Base-by-base conservation (phyloP, 2,888 invertebrate species). In the Nymphalis polychloros region DNA sequence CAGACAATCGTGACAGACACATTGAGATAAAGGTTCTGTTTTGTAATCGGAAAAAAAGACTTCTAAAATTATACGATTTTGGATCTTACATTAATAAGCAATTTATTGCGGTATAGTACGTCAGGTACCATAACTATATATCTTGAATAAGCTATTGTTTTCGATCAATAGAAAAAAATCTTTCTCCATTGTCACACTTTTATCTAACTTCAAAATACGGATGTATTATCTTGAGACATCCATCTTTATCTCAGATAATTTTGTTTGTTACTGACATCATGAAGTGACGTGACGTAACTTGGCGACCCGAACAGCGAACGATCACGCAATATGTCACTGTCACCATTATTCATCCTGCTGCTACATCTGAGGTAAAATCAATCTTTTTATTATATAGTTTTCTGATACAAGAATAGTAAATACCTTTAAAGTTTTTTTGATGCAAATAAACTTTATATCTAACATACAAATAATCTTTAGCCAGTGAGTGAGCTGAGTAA, bases 291-390 rank as follows among this genome's bases (percentile, higher is more conserved):
- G 60, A n/a, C 47, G 52, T 55, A 65, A 68, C 63, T 69, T 69
- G 57, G 63, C 50, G 57, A 57, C 57, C 52, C 49, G 31, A 47
- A 48, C 67, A 64, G 17, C 67, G 61, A 63, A 41, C 69, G 69
- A 64, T 63, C 69, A 59, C 52, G 64, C 63, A 47, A 72, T 72
- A 71, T 52, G 68, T 72, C 72, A 72, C 64, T 70, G 68, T 71
- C 70, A 31, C 62, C 70, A 64, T 72, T 72, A 72, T 62, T 72
- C 68, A 72, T 70, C 60, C 61, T 55, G 48, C 53, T 66, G 52
- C 52, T 41, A 62, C 64, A 67, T 70, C 72, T 62, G 49, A 67
- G 69, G 55, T 64, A 64, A 23, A 67, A 66, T 70, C 60, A 70
- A 67, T 70, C 69, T 70, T 70, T 46, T 57, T 23, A 53, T 31